Evolutionary conservation across 2,113 vertebrate genomes (phyloP).

Genomic region (Mormoops blainvillei): DNA sequence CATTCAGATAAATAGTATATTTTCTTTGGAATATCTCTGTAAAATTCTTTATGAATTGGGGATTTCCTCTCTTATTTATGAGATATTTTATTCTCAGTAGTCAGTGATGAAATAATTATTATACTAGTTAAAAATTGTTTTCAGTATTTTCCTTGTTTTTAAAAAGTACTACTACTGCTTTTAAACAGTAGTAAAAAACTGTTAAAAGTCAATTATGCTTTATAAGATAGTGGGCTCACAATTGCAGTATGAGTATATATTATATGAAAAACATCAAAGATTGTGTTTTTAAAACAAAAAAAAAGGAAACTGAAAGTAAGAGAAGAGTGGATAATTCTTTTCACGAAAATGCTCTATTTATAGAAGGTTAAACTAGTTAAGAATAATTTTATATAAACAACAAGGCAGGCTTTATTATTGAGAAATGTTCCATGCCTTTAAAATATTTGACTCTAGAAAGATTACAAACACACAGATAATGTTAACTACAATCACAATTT

Average conservation of each 20-base stretch:
- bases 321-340: not conserved
- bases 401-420: not conserved
- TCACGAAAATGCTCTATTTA: not conserved
- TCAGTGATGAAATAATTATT: not conserved
- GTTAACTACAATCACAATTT: not conserved
- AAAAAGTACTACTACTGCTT: no score
- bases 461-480: not conserved
- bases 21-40: not conserved
- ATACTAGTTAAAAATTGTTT: not conserved
- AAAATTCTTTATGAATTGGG: not conserved
- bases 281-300: not conserved
- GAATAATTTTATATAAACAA: not conserved
- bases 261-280: not conserved
- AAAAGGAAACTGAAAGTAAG: not conserved
- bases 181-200: not conserved
- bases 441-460: slow-evolving; percentile 11
- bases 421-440: not conserved
- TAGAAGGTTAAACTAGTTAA: not conserved
- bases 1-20: not conserved
- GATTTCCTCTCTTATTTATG: not conserved
- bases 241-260: not conserved
- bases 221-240: not conserved
- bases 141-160: not conserved
- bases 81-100: not conserved
- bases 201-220: not conserved